Conservation (phyloP, 2,113 vertebrate species). For the Vireo altiloquus region DNA sequence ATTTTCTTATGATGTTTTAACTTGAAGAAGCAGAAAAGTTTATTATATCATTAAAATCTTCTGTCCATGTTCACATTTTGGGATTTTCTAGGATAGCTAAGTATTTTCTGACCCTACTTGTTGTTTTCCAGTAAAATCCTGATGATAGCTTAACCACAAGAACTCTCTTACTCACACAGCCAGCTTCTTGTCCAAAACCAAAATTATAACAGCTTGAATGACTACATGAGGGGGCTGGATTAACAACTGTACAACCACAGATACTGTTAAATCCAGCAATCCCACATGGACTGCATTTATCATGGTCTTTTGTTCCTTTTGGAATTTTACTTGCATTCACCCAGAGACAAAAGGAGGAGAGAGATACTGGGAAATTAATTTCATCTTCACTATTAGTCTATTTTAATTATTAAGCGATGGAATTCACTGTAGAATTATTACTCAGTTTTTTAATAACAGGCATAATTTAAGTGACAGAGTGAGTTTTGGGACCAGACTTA, state of each 20-base stretch:
- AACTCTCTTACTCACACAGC: neutral
- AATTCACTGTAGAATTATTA: neutral
- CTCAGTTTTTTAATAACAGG: neutral
- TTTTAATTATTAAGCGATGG: neutral
- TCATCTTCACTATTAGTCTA: neutral
- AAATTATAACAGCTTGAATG: neutral
- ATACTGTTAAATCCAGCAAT: neutral
- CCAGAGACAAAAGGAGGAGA: neutral
- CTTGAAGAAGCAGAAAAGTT: neutral
- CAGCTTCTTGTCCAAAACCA: neutral
- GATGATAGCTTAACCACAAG: neutral
- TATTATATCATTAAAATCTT: neutral
- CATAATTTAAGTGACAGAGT: neutral
- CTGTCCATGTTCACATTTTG: neutral
- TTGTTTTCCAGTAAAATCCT: neutral
- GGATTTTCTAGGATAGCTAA: neutral
- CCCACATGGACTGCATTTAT: neutral
- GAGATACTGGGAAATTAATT: neutral
- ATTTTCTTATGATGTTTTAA: neutral
- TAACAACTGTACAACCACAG: neutral
- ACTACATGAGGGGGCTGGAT: neutral
- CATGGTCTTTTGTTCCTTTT: neutral
- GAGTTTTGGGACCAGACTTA: neutral
- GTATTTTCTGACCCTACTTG: neutral
- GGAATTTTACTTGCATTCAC: neutral